Base-by-base conservation (phyloP, 2,888 invertebrate species). In the Urechis unicinctus region DNA sequence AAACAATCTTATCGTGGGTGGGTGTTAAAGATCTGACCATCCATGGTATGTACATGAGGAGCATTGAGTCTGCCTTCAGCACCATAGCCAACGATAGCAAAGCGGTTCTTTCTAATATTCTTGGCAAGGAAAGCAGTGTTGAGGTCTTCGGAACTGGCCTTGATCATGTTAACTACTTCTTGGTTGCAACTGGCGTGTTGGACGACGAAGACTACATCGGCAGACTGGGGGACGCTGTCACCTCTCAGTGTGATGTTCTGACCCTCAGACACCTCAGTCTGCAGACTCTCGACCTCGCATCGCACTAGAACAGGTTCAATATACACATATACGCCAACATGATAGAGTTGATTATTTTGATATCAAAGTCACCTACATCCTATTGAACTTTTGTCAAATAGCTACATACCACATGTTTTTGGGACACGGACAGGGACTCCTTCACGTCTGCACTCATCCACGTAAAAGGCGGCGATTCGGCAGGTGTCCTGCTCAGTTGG, bases 111-210 rank as follows among this genome's bases (percentile, higher is more conserved):
- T 1, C 54, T 63, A 36, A 78, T 63, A 17, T 74, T 78, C 69
- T 41, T 45, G 17, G 9, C 30, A 31, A 30, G 45, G 46, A 77
- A 57, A 6, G 67, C 64, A 42, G 66, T 61, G 47, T 74, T 71
- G 25, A 78, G 60, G 17, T 67, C 56, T 30, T 68, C 62, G 13
- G 70, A 71, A 5, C 77, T 52, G 5, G 60, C 58, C 28, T 64
- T 62, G 2, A 78, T 66, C 41, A 71, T 68, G 55, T 64, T 54
- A 29, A 67, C 81, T 1, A 89, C 75, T 64, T 87, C 84, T 61
- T 81, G 81, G 79, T 93, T 94, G 75, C 94, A 94, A 3, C 82
- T 80, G 65, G 88, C 88, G 1, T 91, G 90, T 71, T 93, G 91
- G 9, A 92, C 83, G 1, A 88, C 82, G 54, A 93, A 81, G 0